These are phyloP conservation scores for Macrophya alboannulata DNA, from an alignment of 2,888 invertebrate species.

Conservation along the genomic window DNA sequence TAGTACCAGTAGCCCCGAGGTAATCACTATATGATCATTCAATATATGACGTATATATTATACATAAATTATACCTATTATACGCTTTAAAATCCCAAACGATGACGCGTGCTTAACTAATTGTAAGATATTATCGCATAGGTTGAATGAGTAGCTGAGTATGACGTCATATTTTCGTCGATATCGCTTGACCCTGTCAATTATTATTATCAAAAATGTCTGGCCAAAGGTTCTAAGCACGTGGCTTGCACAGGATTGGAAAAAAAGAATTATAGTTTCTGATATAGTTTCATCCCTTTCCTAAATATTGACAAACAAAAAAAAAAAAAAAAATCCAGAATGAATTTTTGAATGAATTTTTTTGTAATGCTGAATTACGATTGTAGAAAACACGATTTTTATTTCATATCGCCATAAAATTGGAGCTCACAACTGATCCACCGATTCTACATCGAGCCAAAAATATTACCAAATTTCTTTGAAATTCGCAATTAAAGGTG, in stretches of 20 bases:
- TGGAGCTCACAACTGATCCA: neutral
- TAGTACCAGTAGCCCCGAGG: slow-evolving; percentile 3
- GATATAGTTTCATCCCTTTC: too few relatives aligned
- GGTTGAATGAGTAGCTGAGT: neutral
- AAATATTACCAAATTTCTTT: neutral
- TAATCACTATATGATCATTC: slow-evolving; percentile 9
- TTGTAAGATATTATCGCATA: neutral
- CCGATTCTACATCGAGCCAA: neutral
- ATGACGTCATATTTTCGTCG: slow-evolving; percentile 1
- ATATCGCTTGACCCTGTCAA: slow-evolving; percentile 22
- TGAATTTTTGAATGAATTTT: neutral
- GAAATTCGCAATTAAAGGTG: neutral
- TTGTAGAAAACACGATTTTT: neutral
- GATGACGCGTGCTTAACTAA: slow-evolving; percentile 36
- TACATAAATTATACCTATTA: neutral
- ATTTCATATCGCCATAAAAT: neutral
- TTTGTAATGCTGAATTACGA: neutral
- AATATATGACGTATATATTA: neutral
- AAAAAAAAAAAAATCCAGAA: neutral
- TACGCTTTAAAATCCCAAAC: slow-evolving; percentile 9
- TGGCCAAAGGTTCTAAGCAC: neutral
- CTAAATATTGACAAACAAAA: too few relatives aligned
- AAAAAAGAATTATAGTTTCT: neutral
- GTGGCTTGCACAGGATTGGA: neutral
- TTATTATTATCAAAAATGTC: slow-evolving; percentile 10